Percentiles rank a stretch among this genome's conserved stretches.
Conservation (phyloP, 2,888 invertebrate genomes). For the Chymomyza fuscimana region DNA sequence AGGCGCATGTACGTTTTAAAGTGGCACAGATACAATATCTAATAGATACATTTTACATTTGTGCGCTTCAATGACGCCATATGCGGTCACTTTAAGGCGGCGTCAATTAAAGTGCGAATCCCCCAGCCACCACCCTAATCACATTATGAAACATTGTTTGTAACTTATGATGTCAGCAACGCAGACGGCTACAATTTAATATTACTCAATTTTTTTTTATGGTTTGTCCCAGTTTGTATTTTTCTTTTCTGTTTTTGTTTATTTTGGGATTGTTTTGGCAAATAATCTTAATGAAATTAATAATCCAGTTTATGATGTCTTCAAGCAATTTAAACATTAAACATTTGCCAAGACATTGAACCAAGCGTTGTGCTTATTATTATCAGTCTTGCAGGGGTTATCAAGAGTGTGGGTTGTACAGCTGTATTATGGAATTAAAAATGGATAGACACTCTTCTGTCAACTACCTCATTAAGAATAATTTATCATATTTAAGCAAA, state of each 20-base stretch:
- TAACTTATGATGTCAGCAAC: constrained; percentile 62
- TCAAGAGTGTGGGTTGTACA: constrained; percentile 6
- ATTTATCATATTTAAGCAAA: not conserved
- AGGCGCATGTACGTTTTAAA: not conserved
- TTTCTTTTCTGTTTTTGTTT: constrained; percentile 6
- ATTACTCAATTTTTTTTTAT: constrained; percentile 23
- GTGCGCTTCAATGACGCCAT: constrained; percentile 45
- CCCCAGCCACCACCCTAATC: constrained; percentile 1
- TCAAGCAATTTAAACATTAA: constrained; percentile 5
- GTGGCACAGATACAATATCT: constrained; percentile 6
- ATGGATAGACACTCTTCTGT: not conserved
- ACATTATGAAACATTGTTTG: constrained; percentile 35
- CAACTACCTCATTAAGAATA: no score
- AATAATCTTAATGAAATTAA: constrained; percentile 31
- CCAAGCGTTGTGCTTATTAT: constrained; percentile 16
- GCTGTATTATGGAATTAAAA: not conserved
- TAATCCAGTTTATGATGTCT: constrained; percentile 8
- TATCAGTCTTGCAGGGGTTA: constrained; percentile 33
- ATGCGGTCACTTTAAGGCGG: constrained; percentile 19
- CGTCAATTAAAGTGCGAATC: constrained; percentile 52
- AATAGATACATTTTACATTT: constrained; percentile 27
- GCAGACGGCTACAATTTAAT: constrained; percentile 21
- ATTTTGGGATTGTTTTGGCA: constrained; percentile 23
- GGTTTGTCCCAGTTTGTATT: constrained; percentile 14
- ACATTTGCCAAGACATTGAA: constrained; percentile 38